A percentile compares a stretch with the other conserved stretches of the same genome.
Conservation (phyloP, 2,888 invertebrate genomes). For the Asteroscopus sphinx region DNA sequence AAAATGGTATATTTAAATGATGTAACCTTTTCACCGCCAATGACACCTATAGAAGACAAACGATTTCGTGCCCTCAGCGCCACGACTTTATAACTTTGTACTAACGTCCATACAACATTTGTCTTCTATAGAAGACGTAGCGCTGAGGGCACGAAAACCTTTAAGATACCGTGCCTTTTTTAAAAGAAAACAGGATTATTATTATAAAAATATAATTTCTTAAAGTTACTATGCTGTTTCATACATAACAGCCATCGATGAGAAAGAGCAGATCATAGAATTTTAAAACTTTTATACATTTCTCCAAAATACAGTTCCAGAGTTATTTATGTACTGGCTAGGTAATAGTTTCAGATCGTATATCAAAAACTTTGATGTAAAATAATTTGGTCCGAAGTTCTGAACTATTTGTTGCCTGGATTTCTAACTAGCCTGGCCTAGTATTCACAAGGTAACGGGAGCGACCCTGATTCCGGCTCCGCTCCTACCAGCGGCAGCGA, state of each 20-base stretch:
- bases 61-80: too few relatives aligned
- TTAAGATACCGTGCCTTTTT: too few relatives aligned
- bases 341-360: neutral
- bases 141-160: too few relatives aligned
- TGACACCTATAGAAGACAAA: too few relatives aligned
- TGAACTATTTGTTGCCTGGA: neutral
- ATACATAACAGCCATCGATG: constrained; percentile 5
- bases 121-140: too few relatives aligned
- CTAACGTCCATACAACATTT: too few relatives aligned
- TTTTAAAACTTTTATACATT: constrained; percentile 4
- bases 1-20: too few relatives aligned
- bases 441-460: constrained; percentile 25
- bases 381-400: neutral
- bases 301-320: neutral
- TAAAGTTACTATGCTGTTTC: constrained; percentile 4
- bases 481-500: constrained; percentile 53
- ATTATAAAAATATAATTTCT: neutral
- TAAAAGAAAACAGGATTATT: too few relatives aligned
- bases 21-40: too few relatives aligned
- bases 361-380: too few relatives aligned
- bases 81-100: too few relatives aligned
- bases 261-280: constrained; percentile 29
- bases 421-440: neutral
- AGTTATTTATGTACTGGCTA: too few relatives aligned
- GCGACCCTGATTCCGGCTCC: constrained; percentile 35